Evolutionary conservation across 2,113 vertebrate species (phyloP).

Genomic region (Serilophus lunatus): DNA sequence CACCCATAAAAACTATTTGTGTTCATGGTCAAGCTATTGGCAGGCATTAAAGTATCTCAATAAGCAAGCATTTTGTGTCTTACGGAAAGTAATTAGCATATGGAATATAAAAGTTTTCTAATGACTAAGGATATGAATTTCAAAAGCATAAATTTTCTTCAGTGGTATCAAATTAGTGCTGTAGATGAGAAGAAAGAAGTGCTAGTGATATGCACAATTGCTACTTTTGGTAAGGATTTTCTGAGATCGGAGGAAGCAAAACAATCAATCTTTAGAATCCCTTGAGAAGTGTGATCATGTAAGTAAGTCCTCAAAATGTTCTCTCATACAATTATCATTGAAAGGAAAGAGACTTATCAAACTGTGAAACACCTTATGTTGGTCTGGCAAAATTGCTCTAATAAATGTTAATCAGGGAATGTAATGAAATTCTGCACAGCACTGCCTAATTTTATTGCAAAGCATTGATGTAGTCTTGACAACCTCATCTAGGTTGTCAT

Average conservation of each 20-base stretch:
- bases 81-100: background rate
- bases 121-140: background rate
- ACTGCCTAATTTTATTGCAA: background rate
- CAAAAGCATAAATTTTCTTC: background rate
- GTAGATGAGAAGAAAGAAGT: background rate
- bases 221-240: background rate
- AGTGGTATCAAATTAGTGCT: background rate
- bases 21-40: background rate
- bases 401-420: conserved; percentile 19
- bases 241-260: background rate
- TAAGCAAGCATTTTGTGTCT: background rate
- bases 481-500: background rate
- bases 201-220: background rate
- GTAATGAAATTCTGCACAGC: conserved; percentile 1
- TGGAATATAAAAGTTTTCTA: background rate
- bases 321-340: background rate
- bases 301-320: background rate
- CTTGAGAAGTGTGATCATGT: background rate
- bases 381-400: background rate
- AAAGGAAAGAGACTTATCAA: conserved; percentile 19
- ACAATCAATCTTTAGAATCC: background rate
- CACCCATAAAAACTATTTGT: background rate
- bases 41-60: background rate
- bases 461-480: background rate
- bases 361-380: background rate